A percentile compares a stretch with the other conserved stretches of the same genome.
These are phyloP conservation scores for Varanus salvator DNA, from an alignment of 2,113 vertebrate species.

Conservation along the genomic window DNA sequence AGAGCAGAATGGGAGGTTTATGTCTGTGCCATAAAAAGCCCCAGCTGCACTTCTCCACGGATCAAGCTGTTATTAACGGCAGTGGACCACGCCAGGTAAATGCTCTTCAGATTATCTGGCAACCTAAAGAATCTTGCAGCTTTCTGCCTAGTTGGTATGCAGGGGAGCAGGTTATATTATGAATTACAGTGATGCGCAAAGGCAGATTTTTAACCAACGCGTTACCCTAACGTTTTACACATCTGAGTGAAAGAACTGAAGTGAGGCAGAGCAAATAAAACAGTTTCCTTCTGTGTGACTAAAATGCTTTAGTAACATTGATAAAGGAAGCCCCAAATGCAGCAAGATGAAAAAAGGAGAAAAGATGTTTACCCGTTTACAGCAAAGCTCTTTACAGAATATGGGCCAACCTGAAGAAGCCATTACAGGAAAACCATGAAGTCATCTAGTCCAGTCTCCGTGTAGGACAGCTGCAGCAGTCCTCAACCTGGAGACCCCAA, in stretches of 20 bases:
- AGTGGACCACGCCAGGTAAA: neutral
- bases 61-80: neutral
- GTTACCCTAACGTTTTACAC: conserved; percentile 2
- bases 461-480: too few species aligned
- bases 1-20: neutral
- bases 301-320: neutral
- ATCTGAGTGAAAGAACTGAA: conserved; percentile 16
- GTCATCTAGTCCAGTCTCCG: neutral
- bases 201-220: neutral
- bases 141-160: neutral
- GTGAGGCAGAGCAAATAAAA: conserved; percentile 13
- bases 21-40: neutral
- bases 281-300: neutral
- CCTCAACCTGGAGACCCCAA: too few species aligned
- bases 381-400: neutral
- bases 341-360: neutral
- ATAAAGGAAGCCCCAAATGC: conserved; percentile 15
- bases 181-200: neutral
- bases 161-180: neutral
- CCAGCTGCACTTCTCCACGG: neutral
- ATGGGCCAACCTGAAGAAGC: neutral
- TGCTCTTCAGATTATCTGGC: neutral
- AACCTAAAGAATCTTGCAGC: neutral
- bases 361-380: neutral
- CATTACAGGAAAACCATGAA: neutral